Evolutionary conservation across 2,888 invertebrate genomes (phyloP), one percentile per base, ranked within the genome.

Genomic region (Cheilosia pagana): DNA sequence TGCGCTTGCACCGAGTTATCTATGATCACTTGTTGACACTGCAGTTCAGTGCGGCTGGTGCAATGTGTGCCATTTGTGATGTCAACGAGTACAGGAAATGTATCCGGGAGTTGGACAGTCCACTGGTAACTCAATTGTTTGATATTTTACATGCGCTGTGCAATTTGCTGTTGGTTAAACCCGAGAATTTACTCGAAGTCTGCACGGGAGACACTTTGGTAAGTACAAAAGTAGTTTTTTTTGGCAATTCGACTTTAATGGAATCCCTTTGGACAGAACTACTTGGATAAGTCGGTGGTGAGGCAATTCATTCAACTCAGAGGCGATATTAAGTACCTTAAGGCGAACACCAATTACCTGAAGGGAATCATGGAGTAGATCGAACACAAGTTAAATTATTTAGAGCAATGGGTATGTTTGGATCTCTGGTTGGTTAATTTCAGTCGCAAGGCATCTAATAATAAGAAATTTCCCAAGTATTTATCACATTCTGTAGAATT

Each of bases 41-140:
- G 93, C 97, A 98, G 90, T 99, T 98, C 90, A 98, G 97, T 91
- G 97, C 97, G 5, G 96, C 98, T 55, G 98, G 99, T 71, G 99
- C 99, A 0, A 98, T 99, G 97, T 96, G 98, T 91, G 98, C 97
- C 2, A 98, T 99, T 88, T 99, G 98, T 92, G 99, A 99, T 93
- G 96, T 99, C 88, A 98, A 98, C 89, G 99, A 99, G 92, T 99
- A 99, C 92, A 94, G 98, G 21, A 96, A 96, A 88, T 97, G 97
- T 90, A 96, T 95, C n/a, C 89, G 92, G 0, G 95, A 95, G 59
- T 93, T 96, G 74, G 93, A 95, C 70, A 95, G 97, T 8, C 93
- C 96, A 2, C 92, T 97, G 63, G 96, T 98, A 45, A 95, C 95
- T 53, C 95, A 96, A 77, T 93, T 99, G n/a, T 99, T 99, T 92